phyloP scores from a whole-genome alignment of 2,888 invertebrate genomes.

The Diplazon laetatorius region DNA sequence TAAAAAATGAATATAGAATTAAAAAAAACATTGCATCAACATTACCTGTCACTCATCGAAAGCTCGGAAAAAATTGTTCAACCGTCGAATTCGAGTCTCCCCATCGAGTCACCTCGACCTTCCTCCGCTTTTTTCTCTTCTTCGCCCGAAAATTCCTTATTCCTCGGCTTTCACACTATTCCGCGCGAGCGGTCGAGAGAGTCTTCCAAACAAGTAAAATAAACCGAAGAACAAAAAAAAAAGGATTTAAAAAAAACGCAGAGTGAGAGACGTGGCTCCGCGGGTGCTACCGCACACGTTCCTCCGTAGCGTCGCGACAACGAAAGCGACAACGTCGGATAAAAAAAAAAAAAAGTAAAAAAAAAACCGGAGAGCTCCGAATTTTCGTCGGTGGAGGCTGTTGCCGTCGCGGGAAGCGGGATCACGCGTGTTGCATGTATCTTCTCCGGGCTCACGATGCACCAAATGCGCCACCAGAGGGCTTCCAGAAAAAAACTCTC shows the following conservation, averaged over 20 bases:
- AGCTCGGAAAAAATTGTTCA: conserved; percentile 1
- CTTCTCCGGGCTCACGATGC: conserved; percentile 6
- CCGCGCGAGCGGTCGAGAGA: neutral
- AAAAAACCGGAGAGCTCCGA: conserved; percentile 26
- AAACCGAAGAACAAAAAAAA: neutral
- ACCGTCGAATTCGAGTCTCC: neutral
- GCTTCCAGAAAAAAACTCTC: neutral
- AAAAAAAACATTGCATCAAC: no score
- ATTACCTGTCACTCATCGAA: neutral
- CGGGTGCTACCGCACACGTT: conserved; percentile 33
- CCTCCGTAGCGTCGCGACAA: conserved; percentile 16
- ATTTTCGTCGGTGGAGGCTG: conserved; percentile 47
- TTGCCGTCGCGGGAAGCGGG: conserved; percentile 31
- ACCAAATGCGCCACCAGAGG: conserved; percentile 16
- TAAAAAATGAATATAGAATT: neutral
- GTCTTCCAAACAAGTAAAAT: neutral
- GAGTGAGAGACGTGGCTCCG: conserved; percentile 2
- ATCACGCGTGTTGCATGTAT: conserved; percentile 47
- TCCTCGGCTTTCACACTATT: neutral
- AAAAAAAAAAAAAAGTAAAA: no score
- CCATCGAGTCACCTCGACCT: neutral
- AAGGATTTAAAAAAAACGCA: neutral
- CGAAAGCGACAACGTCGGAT: conserved; percentile 11
- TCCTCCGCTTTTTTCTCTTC: neutral
- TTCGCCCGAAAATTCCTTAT: conserved; percentile 21